Conservation (phyloP, 2,113 vertebrate genomes). For the Artemisiospiza belli region DNA sequence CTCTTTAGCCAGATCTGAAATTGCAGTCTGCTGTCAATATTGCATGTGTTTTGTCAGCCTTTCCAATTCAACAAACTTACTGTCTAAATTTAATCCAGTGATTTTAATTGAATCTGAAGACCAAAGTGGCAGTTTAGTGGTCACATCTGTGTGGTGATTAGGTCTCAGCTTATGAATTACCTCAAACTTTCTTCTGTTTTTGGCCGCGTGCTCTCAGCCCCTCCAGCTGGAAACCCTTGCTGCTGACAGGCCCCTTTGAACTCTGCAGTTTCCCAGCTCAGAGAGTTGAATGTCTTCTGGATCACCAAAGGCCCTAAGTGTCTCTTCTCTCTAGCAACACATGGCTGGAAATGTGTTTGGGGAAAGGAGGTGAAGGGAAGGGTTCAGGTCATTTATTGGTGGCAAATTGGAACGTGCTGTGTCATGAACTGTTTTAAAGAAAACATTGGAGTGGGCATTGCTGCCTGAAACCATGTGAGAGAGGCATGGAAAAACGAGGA, state of each 20-base stretch:
- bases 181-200: background rate
- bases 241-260: background rate
- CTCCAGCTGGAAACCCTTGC: slow-evolving; percentile 21
- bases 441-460: background rate
- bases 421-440: background rate
- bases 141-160: background rate
- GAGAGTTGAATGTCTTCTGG: slow-evolving; percentile 24
- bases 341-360: background rate
- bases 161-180: background rate
- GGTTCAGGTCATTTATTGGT: background rate
- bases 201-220: background rate
- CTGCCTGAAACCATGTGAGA: background rate
- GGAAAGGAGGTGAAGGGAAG: background rate
- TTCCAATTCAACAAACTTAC: background rate
- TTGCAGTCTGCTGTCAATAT: background rate
- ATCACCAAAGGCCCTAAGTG: background rate
- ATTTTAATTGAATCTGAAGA: slow-evolving; percentile 32
- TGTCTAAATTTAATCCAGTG: background rate
- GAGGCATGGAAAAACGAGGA: background rate
- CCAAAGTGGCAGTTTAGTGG: background rate
- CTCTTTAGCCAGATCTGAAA: background rate
- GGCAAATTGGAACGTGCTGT: background rate
- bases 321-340: background rate
- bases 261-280: background rate
- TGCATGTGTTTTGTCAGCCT: background rate